Conservation (phyloP, 1,140 invertebrate genomes). For the Mylabris phalerata region DNA sequence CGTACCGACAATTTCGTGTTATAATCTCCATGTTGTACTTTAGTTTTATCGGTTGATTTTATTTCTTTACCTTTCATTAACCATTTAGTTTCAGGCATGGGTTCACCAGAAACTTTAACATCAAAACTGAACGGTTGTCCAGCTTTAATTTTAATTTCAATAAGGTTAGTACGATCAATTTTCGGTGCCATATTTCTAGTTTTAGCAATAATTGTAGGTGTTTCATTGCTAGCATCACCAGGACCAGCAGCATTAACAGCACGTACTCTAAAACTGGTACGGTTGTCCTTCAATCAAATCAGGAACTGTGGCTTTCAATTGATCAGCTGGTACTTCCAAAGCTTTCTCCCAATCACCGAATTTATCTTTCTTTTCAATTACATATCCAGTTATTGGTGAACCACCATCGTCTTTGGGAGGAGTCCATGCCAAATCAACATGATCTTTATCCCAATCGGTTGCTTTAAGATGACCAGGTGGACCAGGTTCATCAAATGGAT, state of each 20-base stretch:
- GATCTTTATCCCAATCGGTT: constrained; percentile 94
- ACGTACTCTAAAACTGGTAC: constrained; percentile 84
- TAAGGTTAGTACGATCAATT: constrained; percentile 83
- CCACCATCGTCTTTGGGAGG: constrained; percentile 77
- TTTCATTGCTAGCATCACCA: constrained; percentile 82
- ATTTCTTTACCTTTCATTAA: constrained; percentile 66
- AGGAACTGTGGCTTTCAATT: constrained; percentile 77
- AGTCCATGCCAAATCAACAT: constrained; percentile 83
- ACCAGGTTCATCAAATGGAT: constrained; percentile 93
- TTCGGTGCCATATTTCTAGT: constrained; percentile 78
- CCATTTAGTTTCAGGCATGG: constrained; percentile 86
- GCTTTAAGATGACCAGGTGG: constrained; percentile 85
- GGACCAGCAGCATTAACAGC: constrained; percentile 92
- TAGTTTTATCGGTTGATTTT: constrained; percentile 60
- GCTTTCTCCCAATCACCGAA: constrained; percentile 93
- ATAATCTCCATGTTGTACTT: constrained; percentile 79
- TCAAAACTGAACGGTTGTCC: constrained; percentile 79
- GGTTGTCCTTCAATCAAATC: constrained; percentile 85
- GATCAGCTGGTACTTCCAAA: constrained; percentile 67
- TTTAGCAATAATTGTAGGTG: constrained; percentile 83
- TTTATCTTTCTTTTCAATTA: constrained; percentile 91
- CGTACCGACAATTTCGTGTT: constrained; percentile 82
- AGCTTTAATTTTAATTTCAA: constrained; percentile 78
- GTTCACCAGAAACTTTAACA: constrained; percentile 82
- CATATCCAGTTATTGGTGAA: constrained; percentile 77